Percentiles rank a stretch among this genome's conserved stretches.
phyloP scores from a whole-genome alignment of 2,888 invertebrate genomes.

The Trichogramma dendrolimi region DNA sequence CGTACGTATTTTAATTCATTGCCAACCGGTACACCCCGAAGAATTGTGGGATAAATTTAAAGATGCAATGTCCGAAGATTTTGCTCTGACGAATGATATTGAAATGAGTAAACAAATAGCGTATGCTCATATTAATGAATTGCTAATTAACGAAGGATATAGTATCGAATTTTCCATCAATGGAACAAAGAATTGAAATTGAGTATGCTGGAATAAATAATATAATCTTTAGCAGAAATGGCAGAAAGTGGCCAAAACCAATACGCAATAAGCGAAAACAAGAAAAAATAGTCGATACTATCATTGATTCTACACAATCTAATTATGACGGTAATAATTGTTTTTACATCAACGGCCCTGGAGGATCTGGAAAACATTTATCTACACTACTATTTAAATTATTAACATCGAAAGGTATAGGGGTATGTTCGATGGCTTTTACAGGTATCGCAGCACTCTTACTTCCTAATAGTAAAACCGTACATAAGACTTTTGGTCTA shows the following conservation, averaged over 20 bases:
- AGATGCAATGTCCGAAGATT: no score
- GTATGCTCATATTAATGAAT: conserved; percentile 15
- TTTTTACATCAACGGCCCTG: no score
- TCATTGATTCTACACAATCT: conserved; percentile 20
- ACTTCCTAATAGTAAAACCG: no score
- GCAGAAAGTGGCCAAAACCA: conserved; percentile 20
- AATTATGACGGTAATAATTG: conserved; percentile 9
- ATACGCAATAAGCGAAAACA: conserved; percentile 30
- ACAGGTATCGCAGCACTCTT: no score
- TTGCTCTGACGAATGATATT: no score
- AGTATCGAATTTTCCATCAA: conserved; percentile 20
- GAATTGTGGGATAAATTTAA: no score
- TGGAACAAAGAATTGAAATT: conserved; percentile 10
- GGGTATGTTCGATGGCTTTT: no score
- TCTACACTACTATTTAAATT: no score
- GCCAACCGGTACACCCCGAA: no score
- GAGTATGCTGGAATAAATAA: background rate
- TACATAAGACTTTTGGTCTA: no score
- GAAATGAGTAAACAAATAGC: conserved; percentile 3
- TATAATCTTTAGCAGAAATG: background rate
- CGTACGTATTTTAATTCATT: no score
- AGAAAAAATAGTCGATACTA: conserved; percentile 27
- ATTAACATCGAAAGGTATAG: conserved; percentile 13
- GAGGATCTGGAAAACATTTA: no score
- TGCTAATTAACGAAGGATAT: conserved; percentile 17